Evolutionary conservation across 2,797 vertebrate species (phyloP).

Genomic region (Sebastes taczanowskii): DNA sequence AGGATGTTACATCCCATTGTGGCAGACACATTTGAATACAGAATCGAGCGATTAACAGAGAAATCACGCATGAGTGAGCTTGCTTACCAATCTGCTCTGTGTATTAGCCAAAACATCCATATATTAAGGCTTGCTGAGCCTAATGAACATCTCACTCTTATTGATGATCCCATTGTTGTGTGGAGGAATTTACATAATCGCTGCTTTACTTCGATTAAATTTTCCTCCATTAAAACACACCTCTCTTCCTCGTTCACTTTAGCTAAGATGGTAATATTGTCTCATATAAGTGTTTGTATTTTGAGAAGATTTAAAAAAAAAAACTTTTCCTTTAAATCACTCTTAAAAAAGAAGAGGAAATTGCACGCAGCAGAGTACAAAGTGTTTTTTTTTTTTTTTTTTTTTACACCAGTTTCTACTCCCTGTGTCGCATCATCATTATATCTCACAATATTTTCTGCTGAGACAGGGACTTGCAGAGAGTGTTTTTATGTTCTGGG

Average conservation of each 20-base stretch:
- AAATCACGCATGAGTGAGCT: slow-evolving; percentile 69
- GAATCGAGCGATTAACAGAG: slow-evolving; percentile 57
- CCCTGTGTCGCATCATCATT: slow-evolving; percentile 70
- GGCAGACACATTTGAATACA: slow-evolving; percentile 65
- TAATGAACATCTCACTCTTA: slow-evolving; percentile 81
- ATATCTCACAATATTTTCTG: slow-evolving; percentile 74
- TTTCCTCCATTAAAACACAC: slow-evolving; percentile 69
- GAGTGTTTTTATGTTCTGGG: slow-evolving; percentile 70
- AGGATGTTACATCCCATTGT: slow-evolving; percentile 64
- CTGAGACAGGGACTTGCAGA: slow-evolving; percentile 73
- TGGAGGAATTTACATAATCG: slow-evolving; percentile 78
- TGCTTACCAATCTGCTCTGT: slow-evolving; percentile 71
- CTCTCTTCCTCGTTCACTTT: slow-evolving; percentile 38
- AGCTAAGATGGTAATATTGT: slow-evolving; percentile 28
- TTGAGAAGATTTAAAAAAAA: slow-evolving; percentile 2
- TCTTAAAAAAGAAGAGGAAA: slow-evolving; percentile 30
- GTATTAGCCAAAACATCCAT: slow-evolving; percentile 72
- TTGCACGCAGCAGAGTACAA: slow-evolving; percentile 35
- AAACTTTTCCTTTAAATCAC: slow-evolving; percentile 31
- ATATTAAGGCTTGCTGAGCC: slow-evolving; percentile 75
- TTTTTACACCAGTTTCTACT: slow-evolving; percentile 43
- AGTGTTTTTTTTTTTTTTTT: not conserved
- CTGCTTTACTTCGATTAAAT: slow-evolving; percentile 76
- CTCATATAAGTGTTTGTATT: slow-evolving; percentile 43
- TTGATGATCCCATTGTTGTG: slow-evolving; percentile 80